These are phyloP conservation scores for Corbicula japonica DNA, from an alignment of 2,888 invertebrate species.

Conservation along the genomic window DNA sequence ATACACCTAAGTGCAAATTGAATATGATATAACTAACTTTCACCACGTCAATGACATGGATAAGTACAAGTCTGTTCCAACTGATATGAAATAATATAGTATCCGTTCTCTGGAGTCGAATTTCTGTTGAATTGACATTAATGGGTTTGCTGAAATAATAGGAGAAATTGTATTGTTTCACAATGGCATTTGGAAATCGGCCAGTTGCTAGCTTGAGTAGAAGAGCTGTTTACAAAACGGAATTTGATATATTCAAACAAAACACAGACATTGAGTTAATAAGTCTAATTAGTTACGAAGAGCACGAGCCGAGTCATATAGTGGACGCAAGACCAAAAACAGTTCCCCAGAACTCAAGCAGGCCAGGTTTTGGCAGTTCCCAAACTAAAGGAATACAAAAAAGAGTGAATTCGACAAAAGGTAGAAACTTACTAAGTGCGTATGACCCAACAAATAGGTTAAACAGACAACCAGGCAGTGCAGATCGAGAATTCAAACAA, in stretches of 20 bases:
- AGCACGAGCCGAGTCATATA: constrained; percentile 17
- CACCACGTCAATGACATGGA: background rate
- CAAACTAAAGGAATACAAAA: background rate
- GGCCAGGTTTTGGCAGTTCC: background rate
- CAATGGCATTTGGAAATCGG: constrained; percentile 38
- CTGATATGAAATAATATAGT: background rate
- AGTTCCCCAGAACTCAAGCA: constrained; percentile 3
- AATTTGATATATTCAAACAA: constrained; percentile 63
- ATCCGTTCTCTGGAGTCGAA: no score
- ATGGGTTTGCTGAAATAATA: no score
- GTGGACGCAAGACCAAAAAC: constrained; percentile 6
- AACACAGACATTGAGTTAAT: constrained; percentile 59
- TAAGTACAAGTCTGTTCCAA: background rate
- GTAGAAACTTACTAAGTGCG: constrained; percentile 12
- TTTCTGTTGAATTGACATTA: no score
- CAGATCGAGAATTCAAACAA: constrained; percentile 13
- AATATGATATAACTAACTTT: constrained; percentile 14
- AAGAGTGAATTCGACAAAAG: constrained; percentile 5
- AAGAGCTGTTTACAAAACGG: constrained; percentile 61
- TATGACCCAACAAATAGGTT: constrained; percentile 5
- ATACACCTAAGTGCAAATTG: constrained; percentile 24
- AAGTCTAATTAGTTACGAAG: constrained; percentile 55
- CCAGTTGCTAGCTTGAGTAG: constrained; percentile 57
- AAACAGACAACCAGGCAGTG: background rate
- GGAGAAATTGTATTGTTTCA: no score